phyloP scores from a whole-genome alignment of 2,797 vertebrate genomes.

The Etheostoma perlongum region DNA sequence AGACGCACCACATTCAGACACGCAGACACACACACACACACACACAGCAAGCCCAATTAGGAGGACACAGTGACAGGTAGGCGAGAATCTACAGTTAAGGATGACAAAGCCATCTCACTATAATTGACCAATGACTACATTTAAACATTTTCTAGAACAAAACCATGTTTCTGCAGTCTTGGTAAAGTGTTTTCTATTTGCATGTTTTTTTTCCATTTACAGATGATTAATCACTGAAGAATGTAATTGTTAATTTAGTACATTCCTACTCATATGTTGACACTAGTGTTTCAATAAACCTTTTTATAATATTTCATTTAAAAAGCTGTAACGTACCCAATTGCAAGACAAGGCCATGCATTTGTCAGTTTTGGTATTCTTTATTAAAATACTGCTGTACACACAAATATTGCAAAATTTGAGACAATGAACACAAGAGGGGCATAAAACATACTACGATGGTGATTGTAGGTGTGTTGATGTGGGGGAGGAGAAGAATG shows the following conservation, averaged over 20 bases:
- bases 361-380: slow-evolving; percentile 90
- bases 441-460: slow-evolving; percentile 85
- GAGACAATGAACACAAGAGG: slow-evolving; percentile 93
- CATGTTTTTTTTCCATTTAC: neutral
- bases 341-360: neutral
- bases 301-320: neutral
- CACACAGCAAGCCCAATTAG: too few relatives aligned
- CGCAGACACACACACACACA: too few relatives aligned
- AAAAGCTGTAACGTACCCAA: neutral
- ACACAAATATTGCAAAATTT: slow-evolving; percentile 93
- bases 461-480: slow-evolving; percentile 77
- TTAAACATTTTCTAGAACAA: too few relatives aligned
- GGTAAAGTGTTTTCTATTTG: neutral
- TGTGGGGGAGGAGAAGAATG: slow-evolving; percentile 67
- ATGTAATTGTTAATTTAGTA: neutral
- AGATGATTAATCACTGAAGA: neutral
- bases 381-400: slow-evolving; percentile 99
- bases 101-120: neutral
- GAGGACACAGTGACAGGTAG: too few relatives aligned
- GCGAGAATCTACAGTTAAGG: too few relatives aligned
- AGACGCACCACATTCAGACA: too few relatives aligned
- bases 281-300: neutral
- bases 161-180: neutral
- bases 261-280: neutral
- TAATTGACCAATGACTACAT: too few relatives aligned